A percentile compares a stretch with the other conserved stretches of the same genome.
These are phyloP conservation scores for Orestias chungarensis DNA, from an alignment of 2,797 vertebrate species.

Conservation along the genomic window DNA sequence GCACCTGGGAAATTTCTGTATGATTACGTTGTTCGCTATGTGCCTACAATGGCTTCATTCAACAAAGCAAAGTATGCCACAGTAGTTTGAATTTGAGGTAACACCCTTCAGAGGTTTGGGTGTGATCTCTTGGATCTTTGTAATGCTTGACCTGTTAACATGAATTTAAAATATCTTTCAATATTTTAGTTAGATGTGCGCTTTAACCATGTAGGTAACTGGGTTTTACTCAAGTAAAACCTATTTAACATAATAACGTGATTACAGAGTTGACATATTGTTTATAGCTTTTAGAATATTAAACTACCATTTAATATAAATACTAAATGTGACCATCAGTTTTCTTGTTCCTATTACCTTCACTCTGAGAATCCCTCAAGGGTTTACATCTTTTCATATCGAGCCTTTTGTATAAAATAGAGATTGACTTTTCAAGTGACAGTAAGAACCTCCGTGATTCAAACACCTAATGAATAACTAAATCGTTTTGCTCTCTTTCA, in stretches of 20 bases:
- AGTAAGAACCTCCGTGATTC: too few species aligned
- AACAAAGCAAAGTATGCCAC: background rate
- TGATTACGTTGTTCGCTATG: background rate
- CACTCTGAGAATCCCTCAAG: too few species aligned
- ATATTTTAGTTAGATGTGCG: background rate
- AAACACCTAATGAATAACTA: slow-evolving; percentile 2
- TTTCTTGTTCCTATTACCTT: too few species aligned
- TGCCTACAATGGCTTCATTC: background rate
- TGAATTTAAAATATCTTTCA: background rate
- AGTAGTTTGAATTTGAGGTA: background rate
- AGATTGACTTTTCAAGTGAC: too few species aligned
- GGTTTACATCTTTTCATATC: too few species aligned
- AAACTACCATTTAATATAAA: too few species aligned
- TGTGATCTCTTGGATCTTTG: too few species aligned
- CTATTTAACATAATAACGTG: background rate
- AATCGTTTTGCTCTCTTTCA: slow-evolving; percentile 55
- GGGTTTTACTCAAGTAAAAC: background rate
- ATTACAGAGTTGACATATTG: background rate
- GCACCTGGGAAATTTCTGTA: background rate
- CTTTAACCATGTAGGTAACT: background rate
- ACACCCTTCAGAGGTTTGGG: background rate
- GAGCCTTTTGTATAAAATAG: too few species aligned
- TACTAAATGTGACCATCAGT: too few species aligned
- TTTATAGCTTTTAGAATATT: background rate
- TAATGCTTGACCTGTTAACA: background rate